Evolutionary conservation across 1,140 invertebrate species (phyloP).

Genomic region (Pomacea maculata): DNA sequence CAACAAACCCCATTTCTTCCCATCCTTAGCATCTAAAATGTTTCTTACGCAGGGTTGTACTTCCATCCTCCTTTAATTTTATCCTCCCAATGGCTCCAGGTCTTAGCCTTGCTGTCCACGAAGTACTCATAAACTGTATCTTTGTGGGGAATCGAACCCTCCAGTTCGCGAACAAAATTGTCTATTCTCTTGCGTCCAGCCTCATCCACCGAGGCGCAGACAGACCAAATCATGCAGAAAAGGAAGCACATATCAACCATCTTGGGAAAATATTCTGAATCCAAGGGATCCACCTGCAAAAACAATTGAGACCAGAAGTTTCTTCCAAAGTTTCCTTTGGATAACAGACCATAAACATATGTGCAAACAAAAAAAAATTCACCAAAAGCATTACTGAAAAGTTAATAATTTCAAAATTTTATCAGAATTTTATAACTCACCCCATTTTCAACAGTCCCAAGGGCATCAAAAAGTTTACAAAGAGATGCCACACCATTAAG

Average conservation of each 20-base stretch:
- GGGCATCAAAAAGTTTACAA: conserved; percentile 76
- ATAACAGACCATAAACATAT: no score
- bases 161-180: conserved; percentile 81
- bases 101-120: conserved; percentile 76
- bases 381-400: no score
- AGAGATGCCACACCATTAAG: conserved; percentile 78
- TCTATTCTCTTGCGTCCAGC: conserved; percentile 82
- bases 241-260: conserved; percentile 82
- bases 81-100: conserved; percentile 81
- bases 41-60: conserved; percentile 72
- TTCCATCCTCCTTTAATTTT: conserved; percentile 77
- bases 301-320: no score
- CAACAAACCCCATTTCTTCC: neutral
- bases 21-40: neutral
- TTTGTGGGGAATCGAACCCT: conserved; percentile 82
- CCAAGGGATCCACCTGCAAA: conserved; percentile 58
- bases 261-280: conserved; percentile 56
- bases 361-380: no score
- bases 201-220: conserved; percentile 82
- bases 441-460: conserved; percentile 76
- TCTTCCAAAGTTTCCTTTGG: no score
- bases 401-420: no score
- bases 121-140: conserved; percentile 89
- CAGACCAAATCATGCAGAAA: conserved; percentile 83
- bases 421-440: conserved; percentile 60